A percentile compares a stretch with the other conserved stretches of the same genome.
These are phyloP conservation scores for Ellobius talpinus DNA, from an alignment of 2,113 vertebrate genomes.

Conservation along the genomic window DNA sequence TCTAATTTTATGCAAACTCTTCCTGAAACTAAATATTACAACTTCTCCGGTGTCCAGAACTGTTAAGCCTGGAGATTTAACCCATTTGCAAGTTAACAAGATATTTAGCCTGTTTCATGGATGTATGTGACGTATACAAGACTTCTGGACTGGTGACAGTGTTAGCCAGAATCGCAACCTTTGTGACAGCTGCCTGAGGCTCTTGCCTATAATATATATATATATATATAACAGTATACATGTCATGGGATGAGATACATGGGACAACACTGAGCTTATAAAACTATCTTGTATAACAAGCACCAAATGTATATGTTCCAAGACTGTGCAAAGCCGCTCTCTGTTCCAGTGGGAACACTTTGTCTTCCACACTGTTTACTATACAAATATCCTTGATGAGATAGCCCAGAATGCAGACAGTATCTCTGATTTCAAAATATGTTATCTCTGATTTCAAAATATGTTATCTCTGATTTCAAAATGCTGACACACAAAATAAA, in stretches of 20 bases:
- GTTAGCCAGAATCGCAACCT: neutral
- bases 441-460: neutral
- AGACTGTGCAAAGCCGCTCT: neutral
- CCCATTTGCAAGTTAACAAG: neutral
- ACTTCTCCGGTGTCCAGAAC: neutral
- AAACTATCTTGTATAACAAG: neutral
- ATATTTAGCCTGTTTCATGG: neutral
- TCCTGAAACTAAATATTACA: neutral
- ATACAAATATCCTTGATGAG: neutral
- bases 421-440: neutral
- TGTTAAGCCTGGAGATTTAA: neutral
- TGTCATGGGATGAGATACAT: neutral
- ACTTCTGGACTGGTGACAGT: neutral
- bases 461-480: neutral
- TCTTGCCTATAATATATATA: neutral
- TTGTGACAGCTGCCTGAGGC: neutral
- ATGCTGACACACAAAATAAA: too few relatives aligned
- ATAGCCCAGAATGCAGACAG: neutral
- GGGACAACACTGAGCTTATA: neutral
- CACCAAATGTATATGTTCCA: neutral
- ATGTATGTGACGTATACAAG: neutral
- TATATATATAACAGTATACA: too few relatives aligned
- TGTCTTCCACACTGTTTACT: neutral
- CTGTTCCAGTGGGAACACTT: neutral
- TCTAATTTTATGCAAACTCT: conserved; percentile 24